Percentiles rank a stretch among this genome's conserved stretches.
Evolutionary conservation across 2,797 vertebrate genomes (phyloP).

Genomic region (Discoglossus pictus): DNA sequence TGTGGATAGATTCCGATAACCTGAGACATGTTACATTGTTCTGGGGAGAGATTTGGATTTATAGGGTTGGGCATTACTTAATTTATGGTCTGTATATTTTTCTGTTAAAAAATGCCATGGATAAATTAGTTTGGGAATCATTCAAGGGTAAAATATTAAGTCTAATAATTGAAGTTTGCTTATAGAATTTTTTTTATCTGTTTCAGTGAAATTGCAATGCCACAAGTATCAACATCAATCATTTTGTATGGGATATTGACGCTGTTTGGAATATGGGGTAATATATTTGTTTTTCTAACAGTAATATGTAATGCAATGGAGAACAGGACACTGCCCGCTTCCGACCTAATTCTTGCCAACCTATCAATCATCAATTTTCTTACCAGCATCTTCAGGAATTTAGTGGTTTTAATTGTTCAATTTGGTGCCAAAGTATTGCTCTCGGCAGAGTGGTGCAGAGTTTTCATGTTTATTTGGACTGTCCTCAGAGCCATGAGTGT

Average conservation of each 20-base stretch:
- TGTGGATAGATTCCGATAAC: too few relatives aligned
- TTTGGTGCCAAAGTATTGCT: slow-evolving; percentile 72
- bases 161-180: too few relatives aligned
- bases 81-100: too few relatives aligned
- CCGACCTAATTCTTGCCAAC: slow-evolving; percentile 75
- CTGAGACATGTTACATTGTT: too few relatives aligned
- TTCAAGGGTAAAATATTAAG: too few relatives aligned
- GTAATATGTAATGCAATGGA: slow-evolving; percentile 62
- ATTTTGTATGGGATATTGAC: slow-evolving; percentile 74
- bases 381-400: slow-evolving; percentile 73
- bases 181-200: neutral
- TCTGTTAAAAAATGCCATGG: too few relatives aligned
- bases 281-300: slow-evolving; percentile 75
- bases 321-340: slow-evolving; percentile 57
- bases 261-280: slow-evolving; percentile 77
- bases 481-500: slow-evolving; percentile 78
- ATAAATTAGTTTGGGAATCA: too few relatives aligned
- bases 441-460: slow-evolving; percentile 66
- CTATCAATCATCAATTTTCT: slow-evolving; percentile 76
- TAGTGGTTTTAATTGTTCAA: slow-evolving; percentile 76
- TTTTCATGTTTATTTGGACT: slow-evolving; percentile 83
- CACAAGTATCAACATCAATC: slow-evolving; percentile 36
- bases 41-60: too few relatives aligned
- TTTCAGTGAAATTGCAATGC: slow-evolving; percentile 7
- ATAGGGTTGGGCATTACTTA: too few relatives aligned